Evolutionary conservation across 2,113 vertebrate species (phyloP), one percentile per base, ranked within the genome.

Genomic region (Geococcyx californianus): DNA sequence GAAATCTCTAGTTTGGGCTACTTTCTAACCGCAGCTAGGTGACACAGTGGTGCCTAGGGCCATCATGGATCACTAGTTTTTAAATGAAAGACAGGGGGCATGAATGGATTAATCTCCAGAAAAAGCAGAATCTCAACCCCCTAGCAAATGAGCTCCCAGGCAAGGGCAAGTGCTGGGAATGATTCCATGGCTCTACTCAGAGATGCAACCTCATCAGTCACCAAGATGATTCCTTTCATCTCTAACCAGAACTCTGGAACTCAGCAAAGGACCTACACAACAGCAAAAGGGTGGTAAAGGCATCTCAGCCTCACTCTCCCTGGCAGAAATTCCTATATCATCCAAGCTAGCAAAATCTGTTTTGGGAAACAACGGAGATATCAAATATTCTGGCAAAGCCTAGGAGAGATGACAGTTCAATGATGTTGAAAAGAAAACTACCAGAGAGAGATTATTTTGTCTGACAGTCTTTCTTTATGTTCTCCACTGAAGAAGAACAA

Each of bases 351-450:
- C 42, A 82, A 74, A 84, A 84, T 87, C 60, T 56, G 44, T 91
- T 80, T 80, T 47, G 84, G 81, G 68, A 79, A 94, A 91, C 74
- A 79, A 78, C 17, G 0, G 68, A 25, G 77, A 18, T 16, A 77
- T 72, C 84, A 83, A 84, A 78, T 25, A 42, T 63, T 62, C 81
- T 93, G 77, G 89, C 80, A 89, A 92, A 89, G 91, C 56, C 66
- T 62, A 42, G 82, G 51, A 87, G 67, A 87, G 94, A 91, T 89
- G 78, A 91, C 89, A 96, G 67, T 78, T 95, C 81, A 85, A 54
- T 79, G 87, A 87, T 89, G 78, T 89, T 76, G 81, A 76, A 84
- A 91, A 92, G 84, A 68, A 91, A 95, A 91, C 86, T 87, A 92
- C 58, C 67, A 85, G 93, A 87, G 91, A 69, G 52, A 92, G 78